Percentiles rank a stretch among this genome's conserved stretches.
phyloP scores from a whole-genome alignment of 2,797 vertebrate species.

The Xenops minutus region DNA sequence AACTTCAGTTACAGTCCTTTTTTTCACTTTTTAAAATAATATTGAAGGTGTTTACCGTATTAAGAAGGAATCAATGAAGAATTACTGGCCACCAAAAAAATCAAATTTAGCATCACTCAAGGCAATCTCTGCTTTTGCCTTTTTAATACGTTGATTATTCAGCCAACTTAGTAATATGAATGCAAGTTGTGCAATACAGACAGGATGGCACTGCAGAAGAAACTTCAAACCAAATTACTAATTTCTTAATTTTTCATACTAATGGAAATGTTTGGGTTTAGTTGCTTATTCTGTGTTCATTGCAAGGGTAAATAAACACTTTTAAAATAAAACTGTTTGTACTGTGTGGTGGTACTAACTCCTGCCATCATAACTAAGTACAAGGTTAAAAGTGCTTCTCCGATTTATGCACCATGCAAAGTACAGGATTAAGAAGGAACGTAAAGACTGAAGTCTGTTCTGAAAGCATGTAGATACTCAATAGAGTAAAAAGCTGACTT shows the following conservation, averaged over 20 bases:
- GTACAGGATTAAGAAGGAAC: background rate
- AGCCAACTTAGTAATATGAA: background rate
- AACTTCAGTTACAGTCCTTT: background rate
- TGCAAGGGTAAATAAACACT: background rate
- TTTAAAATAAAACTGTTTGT: background rate
- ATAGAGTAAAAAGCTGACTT: background rate
- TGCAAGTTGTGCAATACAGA: background rate
- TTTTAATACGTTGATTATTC: background rate
- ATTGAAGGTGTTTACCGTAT: background rate
- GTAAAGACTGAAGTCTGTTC: background rate
- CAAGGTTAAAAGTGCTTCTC: background rate
- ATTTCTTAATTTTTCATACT: background rate
- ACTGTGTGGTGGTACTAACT: background rate
- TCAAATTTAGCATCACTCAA: background rate
- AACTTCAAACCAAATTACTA: background rate
- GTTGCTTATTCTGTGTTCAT: background rate
- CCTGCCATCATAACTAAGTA: background rate
- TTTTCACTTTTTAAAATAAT: background rate
- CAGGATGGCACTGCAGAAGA: background rate
- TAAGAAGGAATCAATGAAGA: background rate
- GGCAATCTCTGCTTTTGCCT: background rate
- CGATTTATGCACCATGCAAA: background rate
- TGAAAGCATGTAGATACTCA: background rate
- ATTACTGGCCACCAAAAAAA: background rate
- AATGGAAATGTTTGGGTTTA: background rate